Percentiles rank a stretch among this genome's conserved stretches.
Evolutionary conservation across 2,113 vertebrate species (phyloP).

Genomic region (Eptatretus burgeri): DNA sequence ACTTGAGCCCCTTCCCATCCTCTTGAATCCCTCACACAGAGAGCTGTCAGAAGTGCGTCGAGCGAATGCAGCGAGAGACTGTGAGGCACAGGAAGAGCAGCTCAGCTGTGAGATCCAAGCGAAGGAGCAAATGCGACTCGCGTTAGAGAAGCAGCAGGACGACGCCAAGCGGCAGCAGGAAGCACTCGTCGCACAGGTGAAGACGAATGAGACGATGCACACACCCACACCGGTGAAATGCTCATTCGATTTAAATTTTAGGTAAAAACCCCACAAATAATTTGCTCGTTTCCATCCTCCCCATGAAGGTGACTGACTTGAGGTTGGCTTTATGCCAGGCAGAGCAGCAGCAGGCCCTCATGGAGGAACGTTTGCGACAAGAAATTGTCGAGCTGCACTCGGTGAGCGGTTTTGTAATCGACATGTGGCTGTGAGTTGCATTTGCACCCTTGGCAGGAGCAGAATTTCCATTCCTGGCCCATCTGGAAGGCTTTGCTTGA

Average conservation of each 20-base stretch:
- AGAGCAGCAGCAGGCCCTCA: constrained; percentile 65
- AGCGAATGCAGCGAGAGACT: constrained; percentile 52
- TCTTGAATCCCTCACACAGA: constrained; percentile 15
- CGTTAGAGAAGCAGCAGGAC: constrained; percentile 48
- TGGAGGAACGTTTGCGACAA: constrained; percentile 78
- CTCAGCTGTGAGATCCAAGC: constrained; percentile 45
- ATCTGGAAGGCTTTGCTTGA: no score
- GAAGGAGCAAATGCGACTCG: constrained; percentile 43
- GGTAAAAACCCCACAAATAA: no score
- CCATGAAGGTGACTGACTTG: constrained; percentile 47
- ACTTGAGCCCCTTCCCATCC: no score
- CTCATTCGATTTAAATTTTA: no score
- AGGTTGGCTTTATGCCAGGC: constrained; percentile 52
- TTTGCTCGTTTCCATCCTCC: neutral
- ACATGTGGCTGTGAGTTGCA: no score
- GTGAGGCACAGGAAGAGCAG: constrained; percentile 51
- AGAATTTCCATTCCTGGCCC: no score
- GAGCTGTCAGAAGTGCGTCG: constrained; percentile 80
- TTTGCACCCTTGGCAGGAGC: no score
- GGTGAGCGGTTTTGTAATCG: constrained; percentile 19
- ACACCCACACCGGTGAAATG: no score
- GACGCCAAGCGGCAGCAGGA: constrained; percentile 60
- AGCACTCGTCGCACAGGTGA: constrained; percentile 46
- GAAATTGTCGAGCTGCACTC: constrained; percentile 72
- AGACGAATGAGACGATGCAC: neutral